A percentile compares a stretch with the other conserved stretches of the same genome.
phyloP scores from a whole-genome alignment of 2,888 invertebrate genomes.

The Diogma glabrata region DNA sequence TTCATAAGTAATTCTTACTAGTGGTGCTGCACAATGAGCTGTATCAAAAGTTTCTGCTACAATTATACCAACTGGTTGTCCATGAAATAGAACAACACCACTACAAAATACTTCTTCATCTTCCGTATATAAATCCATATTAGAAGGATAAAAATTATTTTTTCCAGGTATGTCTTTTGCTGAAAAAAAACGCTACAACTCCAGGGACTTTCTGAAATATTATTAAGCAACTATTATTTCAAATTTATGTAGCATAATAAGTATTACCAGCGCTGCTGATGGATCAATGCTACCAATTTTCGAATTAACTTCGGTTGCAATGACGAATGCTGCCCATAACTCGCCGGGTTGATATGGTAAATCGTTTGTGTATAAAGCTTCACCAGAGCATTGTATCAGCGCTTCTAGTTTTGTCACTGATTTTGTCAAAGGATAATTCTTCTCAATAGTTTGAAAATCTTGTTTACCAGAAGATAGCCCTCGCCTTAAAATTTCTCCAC shows the following conservation, averaged over 20 bases:
- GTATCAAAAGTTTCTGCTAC: slow-evolving; percentile 44
- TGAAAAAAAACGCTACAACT: slow-evolving; percentile 48
- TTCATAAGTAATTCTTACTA: slow-evolving; percentile 41
- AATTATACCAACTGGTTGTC: slow-evolving; percentile 51
- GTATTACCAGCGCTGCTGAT: slow-evolving; percentile 50
- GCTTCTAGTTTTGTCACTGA: slow-evolving; percentile 52
- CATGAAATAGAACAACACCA: slow-evolving; percentile 17
- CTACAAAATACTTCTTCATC: slow-evolving; percentile 42
- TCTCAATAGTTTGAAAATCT: slow-evolving; percentile 54
- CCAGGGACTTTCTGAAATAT: too few relatives aligned
- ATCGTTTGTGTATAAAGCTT: slow-evolving; percentile 37
- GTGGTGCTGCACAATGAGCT: slow-evolving; percentile 43
- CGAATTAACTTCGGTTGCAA: slow-evolving; percentile 45
- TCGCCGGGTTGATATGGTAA: slow-evolving; percentile 30
- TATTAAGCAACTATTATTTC: too few relatives aligned
- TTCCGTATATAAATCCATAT: background rate
- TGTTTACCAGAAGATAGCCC: slow-evolving; percentile 55
- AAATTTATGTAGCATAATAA: too few relatives aligned
- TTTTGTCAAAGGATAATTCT: slow-evolving; percentile 49
- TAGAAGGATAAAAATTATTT: slow-evolving; percentile 43
- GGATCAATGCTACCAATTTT: slow-evolving; percentile 51
- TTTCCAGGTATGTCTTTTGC: slow-evolving; percentile 60
- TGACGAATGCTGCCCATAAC: slow-evolving; percentile 54
- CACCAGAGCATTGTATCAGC: slow-evolving; percentile 41
- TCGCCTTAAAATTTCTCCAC: slow-evolving; percentile 47